phyloP scores from a whole-genome alignment of 2,888 invertebrate genomes.

The Hypomecis punctinalis region DNA sequence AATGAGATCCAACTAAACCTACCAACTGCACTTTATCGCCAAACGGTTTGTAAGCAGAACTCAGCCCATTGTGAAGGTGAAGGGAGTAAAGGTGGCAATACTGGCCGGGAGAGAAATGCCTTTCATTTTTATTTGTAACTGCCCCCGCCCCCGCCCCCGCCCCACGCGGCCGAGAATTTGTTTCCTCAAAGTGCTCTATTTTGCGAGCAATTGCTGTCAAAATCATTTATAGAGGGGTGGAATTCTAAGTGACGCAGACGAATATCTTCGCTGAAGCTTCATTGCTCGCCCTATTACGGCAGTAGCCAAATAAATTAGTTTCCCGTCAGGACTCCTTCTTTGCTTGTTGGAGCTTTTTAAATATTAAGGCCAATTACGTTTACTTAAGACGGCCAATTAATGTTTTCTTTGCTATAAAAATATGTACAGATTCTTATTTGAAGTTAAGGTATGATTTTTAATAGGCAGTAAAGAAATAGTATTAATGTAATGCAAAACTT shows the following conservation, averaged over 20 bases:
- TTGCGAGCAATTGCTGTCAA: conserved; percentile 38
- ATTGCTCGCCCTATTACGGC: conserved; percentile 13
- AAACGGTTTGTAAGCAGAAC: too few relatives aligned
- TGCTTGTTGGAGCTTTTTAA: background rate
- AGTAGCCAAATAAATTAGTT: conserved; percentile 20
- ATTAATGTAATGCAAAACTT: too few relatives aligned
- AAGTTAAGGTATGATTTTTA: too few relatives aligned
- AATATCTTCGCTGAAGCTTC: conserved; percentile 16
- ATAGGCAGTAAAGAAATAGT: too few relatives aligned
- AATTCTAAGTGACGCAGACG: conserved; percentile 24
- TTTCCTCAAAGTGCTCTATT: conserved; percentile 38
- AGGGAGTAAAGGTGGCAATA: background rate
- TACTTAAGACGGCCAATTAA: background rate
- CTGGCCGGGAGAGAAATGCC: conserved; percentile 17
- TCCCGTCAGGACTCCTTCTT: background rate
- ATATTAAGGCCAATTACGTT: conserved; percentile 2
- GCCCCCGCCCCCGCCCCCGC: conserved; percentile 6
- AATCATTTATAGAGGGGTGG: conserved; percentile 35
- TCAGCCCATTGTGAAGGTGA: too few relatives aligned
- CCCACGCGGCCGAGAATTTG: conserved; percentile 25
- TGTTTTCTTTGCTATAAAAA: too few relatives aligned
- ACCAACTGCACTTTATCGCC: too few relatives aligned
- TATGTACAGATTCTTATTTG: too few relatives aligned
- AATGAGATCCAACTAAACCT: too few relatives aligned
- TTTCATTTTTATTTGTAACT: conserved; percentile 22